A percentile compares a stretch with the other conserved stretches of the same genome.
phyloP scores from a whole-genome alignment of 2,113 vertebrate species.

The Cranoglanis bouderius region DNA sequence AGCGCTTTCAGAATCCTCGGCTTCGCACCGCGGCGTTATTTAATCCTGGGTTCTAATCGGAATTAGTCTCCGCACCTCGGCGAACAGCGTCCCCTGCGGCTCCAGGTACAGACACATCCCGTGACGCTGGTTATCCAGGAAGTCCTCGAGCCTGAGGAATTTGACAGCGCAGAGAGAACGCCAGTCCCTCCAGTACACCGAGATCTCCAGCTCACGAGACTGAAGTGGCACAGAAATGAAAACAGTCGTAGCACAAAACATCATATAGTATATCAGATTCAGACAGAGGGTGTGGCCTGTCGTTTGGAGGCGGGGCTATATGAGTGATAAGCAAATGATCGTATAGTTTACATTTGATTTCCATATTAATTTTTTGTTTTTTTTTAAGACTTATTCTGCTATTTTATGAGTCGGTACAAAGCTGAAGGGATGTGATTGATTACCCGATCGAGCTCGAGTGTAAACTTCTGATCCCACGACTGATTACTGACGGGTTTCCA shows the following conservation, averaged over 20 bases:
- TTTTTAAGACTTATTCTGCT: too few species aligned
- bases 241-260: neutral
- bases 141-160: constrained; percentile 88
- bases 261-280: too few species aligned
- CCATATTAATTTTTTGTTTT: too few species aligned
- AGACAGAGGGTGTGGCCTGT: too few species aligned
- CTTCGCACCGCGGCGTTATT: too few species aligned
- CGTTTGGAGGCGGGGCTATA: too few species aligned
- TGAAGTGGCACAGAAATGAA: constrained; percentile 46
- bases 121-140: constrained; percentile 89
- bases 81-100: constrained; percentile 89
- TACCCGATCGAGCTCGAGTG: constrained; percentile 98
- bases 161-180: constrained; percentile 87
- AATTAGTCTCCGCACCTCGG: constrained; percentile 73
- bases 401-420: too few species aligned
- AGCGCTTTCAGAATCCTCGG: neutral
- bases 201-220: constrained; percentile 91
- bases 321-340: too few species aligned
- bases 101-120: constrained; percentile 92
- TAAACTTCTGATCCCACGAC: constrained; percentile 99
- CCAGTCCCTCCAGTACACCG: constrained; percentile 91
- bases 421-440: too few species aligned
- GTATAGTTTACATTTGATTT: too few species aligned
- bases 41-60: neutral
- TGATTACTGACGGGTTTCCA: constrained; percentile 98